Conservation (phyloP, 2,113 vertebrate genomes). For the Zeus faber region DNA sequence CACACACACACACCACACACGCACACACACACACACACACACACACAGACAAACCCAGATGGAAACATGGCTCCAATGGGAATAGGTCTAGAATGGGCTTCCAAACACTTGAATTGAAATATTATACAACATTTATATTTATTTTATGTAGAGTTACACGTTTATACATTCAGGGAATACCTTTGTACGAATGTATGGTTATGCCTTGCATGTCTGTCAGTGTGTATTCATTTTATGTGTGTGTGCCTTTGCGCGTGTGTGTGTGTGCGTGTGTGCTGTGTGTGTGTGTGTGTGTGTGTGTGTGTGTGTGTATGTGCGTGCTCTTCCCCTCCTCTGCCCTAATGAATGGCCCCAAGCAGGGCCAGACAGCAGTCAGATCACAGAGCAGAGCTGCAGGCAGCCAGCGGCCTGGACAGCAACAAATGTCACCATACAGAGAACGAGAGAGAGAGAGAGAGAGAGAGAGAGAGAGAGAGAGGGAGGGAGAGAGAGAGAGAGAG, state of each 20-base stretch:
- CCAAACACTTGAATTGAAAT: too few species aligned
- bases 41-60: too few species aligned
- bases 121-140: too few species aligned
- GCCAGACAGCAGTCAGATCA: conserved; percentile 65
- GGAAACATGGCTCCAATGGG: too few species aligned
- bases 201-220: background rate
- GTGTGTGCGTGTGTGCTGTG: background rate
- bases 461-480: background rate
- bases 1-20: too few species aligned
- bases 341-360: conserved; percentile 61
- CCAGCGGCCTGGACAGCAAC: conserved; percentile 61
- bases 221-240: background rate
- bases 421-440: conserved; percentile 58
- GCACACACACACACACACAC: too few species aligned
- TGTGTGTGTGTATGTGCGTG: conserved; percentile 17
- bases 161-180: too few species aligned
- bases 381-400: conserved; percentile 63
- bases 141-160: too few species aligned
- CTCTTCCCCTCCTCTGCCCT: conserved; percentile 34
- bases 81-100: too few species aligned
- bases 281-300: conserved; percentile 12
- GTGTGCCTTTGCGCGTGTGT: background rate
- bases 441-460: conserved; percentile 1
- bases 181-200: background rate
- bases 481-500: background rate